phyloP scores from a whole-genome alignment of 2,888 invertebrate species.

The Onthophagus sagittarius region DNA sequence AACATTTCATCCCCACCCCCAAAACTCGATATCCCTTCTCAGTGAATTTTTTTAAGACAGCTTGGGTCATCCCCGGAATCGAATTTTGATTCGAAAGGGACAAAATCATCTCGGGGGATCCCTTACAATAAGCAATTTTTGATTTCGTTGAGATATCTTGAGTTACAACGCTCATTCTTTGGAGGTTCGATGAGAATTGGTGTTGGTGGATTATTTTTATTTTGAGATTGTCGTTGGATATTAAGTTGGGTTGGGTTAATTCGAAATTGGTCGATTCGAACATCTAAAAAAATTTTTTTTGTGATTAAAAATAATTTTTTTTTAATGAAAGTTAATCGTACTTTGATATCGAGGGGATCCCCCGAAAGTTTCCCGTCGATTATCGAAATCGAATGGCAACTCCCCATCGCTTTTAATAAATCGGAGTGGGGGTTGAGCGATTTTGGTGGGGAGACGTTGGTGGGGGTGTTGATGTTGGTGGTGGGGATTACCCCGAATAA shows the following conservation, averaged over 20 bases:
- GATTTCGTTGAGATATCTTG: slow-evolving; percentile 67
- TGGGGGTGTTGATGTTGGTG: slow-evolving; percentile 32
- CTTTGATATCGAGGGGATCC: slow-evolving; percentile 91
- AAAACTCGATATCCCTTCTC: slow-evolving; percentile 91
- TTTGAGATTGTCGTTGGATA: slow-evolving; percentile 36
- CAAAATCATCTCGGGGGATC: slow-evolving; percentile 87
- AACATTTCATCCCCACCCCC: slow-evolving; percentile 71
- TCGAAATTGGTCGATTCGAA: slow-evolving; percentile 91
- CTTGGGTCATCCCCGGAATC: slow-evolving; percentile 73
- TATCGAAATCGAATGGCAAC: slow-evolving; percentile 88
- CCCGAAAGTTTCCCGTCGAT: slow-evolving; percentile 83
- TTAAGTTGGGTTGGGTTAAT: slow-evolving; percentile 42
- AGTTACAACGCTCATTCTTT: slow-evolving; percentile 85
- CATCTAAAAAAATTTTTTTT: slow-evolving; percentile 71
- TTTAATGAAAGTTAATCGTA: slow-evolving; percentile 32
- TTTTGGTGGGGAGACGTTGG: slow-evolving; percentile 35
- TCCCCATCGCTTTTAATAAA: slow-evolving; percentile 73
- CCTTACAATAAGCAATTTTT: slow-evolving; percentile 83
- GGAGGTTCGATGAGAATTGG: slow-evolving; percentile 78
- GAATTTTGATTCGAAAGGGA: slow-evolving; percentile 69
- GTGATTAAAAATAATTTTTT: slow-evolving; percentile 9
- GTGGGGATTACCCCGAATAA: slow-evolving; percentile 88
- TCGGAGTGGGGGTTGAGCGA: slow-evolving; percentile 30
- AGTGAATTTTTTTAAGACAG: slow-evolving; percentile 75
- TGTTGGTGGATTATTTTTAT: slow-evolving; percentile 69